Evolutionary conservation across 1,140 invertebrate species (phyloP), one percentile per base, ranked within the genome.

Genomic region (Theocolax elegans): DNA sequence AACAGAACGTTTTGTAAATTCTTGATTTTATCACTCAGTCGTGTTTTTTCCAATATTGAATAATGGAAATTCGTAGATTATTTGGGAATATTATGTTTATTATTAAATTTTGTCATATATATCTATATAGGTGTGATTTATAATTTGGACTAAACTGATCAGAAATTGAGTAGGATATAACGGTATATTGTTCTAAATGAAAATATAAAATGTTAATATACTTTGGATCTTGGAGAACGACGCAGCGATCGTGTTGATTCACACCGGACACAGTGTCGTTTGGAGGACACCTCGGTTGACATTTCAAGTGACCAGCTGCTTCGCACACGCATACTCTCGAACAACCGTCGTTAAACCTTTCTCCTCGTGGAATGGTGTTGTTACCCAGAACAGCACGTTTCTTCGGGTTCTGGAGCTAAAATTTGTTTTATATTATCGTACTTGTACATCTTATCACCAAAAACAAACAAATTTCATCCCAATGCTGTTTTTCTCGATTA

Each of bases 341-440:
- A 78, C 95, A 97, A 3, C 91, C 93, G 42, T 94, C 91, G 76
- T 94, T 89, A 77, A 95, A 90, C 15, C 87, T 90, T 73, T 92
- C 89, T 13, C 93, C 92, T 60, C 90, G 87, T 62, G 89, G 85
- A 72, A 94, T 90, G 0, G 92, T 92, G 54, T 89, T 88, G 73
- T 95, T 95, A 40, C 90, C 91, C 74, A 92, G 91, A n/a, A 89
- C 76, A n/a, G 78, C 95, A 96, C 2, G 90, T 90, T 77, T 91
- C 90, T 17, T 86, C 80, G 0, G 85, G 84, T 44, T 81, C 85
- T 0, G 75, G 71, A 42, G 76, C 83, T 81, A 17, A 12, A 54
- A 35, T 6, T 4, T 1, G 7, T 23, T 27, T 23, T 29, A 53
- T 29, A 29, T 25, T 46, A 15, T 48, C n/a, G n/a, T n/a, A n/a